phyloP scores from a whole-genome alignment of 2,797 vertebrate genomes.

The Sebastes trivittatus region DNA sequence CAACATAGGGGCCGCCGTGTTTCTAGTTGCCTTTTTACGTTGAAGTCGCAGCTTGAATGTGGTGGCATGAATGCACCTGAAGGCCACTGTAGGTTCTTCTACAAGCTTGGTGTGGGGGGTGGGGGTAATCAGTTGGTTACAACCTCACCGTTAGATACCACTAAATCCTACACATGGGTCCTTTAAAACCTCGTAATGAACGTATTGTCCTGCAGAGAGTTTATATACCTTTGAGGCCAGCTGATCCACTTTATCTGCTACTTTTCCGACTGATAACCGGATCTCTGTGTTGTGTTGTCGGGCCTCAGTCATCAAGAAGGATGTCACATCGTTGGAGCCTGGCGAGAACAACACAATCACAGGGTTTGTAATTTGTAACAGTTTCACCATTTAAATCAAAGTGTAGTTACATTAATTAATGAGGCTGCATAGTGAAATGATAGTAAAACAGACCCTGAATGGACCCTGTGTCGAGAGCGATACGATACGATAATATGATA shows the following conservation, averaged over 20 bases:
- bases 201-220: not conserved
- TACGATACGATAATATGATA: too few species aligned
- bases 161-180: not conserved
- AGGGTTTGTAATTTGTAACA: not conserved
- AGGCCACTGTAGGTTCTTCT: not conserved
- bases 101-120: too few species aligned
- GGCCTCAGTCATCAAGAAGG: conserved; percentile 95
- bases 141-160: not conserved
- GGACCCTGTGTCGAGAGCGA: not conserved
- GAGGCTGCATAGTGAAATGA: not conserved
- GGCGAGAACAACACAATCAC: not conserved
- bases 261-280: conserved; percentile 90
- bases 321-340: conserved; percentile 89
- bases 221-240: conserved; percentile 89
- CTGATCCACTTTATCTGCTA: conserved; percentile 94
- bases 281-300: conserved; percentile 96
- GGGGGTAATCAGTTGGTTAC: too few species aligned
- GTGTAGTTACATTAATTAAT: not conserved
- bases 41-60: too few species aligned
- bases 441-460: too few species aligned
- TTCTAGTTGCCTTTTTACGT: not conserved
- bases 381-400: not conserved
- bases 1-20: too few species aligned
- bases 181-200: not conserved
- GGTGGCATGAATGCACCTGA: too few species aligned